phyloP scores from a whole-genome alignment of 2,797 vertebrate genomes.

The Sparidentex hasta region DNA sequence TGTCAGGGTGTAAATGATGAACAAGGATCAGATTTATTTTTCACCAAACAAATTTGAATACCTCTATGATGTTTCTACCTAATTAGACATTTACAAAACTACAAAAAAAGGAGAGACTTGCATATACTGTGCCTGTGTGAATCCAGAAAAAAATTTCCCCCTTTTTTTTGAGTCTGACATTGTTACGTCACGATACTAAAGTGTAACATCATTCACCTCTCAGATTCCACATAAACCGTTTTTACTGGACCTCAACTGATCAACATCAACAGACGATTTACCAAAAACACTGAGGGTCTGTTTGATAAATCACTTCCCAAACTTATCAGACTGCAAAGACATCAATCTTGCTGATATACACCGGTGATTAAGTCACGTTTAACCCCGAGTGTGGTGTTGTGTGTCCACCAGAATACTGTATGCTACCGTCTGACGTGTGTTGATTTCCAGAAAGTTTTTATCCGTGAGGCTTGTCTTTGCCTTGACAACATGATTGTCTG shows the following conservation, averaged over 20 bases:
- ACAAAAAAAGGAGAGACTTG: constrained; percentile 19
- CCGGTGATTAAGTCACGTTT: constrained; percentile 17
- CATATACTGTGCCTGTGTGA: constrained; percentile 40
- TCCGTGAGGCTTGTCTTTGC: constrained; percentile 48
- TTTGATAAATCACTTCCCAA: constrained; percentile 7
- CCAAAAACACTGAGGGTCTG: background rate
- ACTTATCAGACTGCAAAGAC: background rate
- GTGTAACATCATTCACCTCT: background rate
- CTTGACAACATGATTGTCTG: constrained; percentile 65
- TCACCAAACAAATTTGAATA: constrained; percentile 27
- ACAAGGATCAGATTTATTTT: constrained; percentile 1
- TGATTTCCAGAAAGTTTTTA: constrained; percentile 45
- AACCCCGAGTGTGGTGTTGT: constrained; percentile 51
- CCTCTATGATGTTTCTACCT: background rate
- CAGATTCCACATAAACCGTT: constrained; percentile 1
- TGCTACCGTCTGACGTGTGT: constrained; percentile 52
- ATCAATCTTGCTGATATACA: constrained; percentile 15
- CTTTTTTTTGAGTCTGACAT: constrained; percentile 11
- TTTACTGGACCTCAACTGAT: constrained; percentile 29
- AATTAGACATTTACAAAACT: constrained; percentile 9
- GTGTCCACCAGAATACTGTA: constrained; percentile 50
- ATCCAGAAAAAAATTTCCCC: constrained; percentile 8
- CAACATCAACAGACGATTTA: background rate
- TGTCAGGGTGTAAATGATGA: constrained; percentile 25
- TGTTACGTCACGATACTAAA: background rate